Conservation (phyloP, 2,888 invertebrate genomes). For the Zygaena filipendulae region DNA sequence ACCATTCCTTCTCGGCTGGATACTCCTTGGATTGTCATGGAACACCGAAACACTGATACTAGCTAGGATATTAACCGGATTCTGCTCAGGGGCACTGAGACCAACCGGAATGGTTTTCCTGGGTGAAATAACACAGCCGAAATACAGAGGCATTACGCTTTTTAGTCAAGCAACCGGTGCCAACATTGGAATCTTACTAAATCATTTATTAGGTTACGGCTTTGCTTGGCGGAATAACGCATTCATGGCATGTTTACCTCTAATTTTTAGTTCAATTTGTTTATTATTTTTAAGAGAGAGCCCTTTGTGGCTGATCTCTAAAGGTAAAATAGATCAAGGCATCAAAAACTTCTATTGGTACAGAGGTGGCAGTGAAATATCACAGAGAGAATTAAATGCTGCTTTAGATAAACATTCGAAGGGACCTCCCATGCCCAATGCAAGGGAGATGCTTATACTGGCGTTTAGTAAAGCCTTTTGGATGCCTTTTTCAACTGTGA, state of each 20-base stretch:
- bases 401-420: constrained; percentile 23
- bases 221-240: constrained; percentile 27
- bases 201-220: constrained; percentile 27
- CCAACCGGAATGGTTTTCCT: constrained; percentile 30
- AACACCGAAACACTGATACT: constrained; percentile 24
- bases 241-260: constrained; percentile 24
- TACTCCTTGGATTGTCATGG: constrained; percentile 23
- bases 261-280: constrained; percentile 21
- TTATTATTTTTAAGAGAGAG: constrained; percentile 32
- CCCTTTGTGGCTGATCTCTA: constrained; percentile 34
- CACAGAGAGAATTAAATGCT: constrained; percentile 27
- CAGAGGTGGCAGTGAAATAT: constrained; percentile 25
- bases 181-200: constrained; percentile 24
- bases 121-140: constrained; percentile 33
- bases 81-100: constrained; percentile 27
- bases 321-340: constrained; percentile 28
- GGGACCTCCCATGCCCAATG: constrained; percentile 14
- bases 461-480: constrained; percentile 27
- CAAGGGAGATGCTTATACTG: constrained; percentile 20
- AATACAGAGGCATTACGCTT: constrained; percentile 27
- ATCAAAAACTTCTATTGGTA: constrained; percentile 25
- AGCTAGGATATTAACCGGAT: constrained; percentile 30
- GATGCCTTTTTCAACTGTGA: constrained; percentile 19
- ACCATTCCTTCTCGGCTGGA: constrained; percentile 31
- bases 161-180: constrained; percentile 24